These are phyloP conservation scores for Holothuria leucospilota DNA, from an alignment of 53 echinoderm and acorn worm species.

Conservation along the genomic window DNA sequence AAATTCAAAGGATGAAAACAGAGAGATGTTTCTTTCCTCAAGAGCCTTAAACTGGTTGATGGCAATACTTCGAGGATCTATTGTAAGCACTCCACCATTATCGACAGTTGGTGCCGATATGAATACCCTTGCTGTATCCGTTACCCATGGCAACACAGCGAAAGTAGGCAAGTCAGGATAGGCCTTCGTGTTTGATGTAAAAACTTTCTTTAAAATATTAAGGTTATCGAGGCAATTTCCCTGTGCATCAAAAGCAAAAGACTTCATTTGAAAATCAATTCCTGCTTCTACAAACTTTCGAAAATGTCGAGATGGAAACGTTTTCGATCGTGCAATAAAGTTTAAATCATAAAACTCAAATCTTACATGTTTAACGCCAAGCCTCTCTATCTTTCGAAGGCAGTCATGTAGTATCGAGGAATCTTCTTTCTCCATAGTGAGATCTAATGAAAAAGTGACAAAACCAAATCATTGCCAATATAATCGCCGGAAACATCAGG, in stretches of 20 bases:
- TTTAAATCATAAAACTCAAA: too few relatives aligned
- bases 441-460: too few relatives aligned
- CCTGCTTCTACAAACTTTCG: background rate
- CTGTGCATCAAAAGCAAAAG: background rate
- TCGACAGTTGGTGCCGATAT: too few relatives aligned
- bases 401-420: background rate
- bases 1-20: background rate
- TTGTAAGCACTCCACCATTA: too few relatives aligned
- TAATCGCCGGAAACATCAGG: background rate
- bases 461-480: constrained; percentile 2
- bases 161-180: constrained; percentile 5
- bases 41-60: background rate
- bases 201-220: background rate
- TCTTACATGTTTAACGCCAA: background rate
- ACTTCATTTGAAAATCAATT: background rate
- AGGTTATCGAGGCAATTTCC: background rate
- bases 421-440: too few relatives aligned
- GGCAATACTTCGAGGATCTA: background rate
- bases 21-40: background rate
- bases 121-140: background rate
- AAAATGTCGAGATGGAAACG: too few relatives aligned
- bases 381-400: background rate
- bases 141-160: background rate
- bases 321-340: too few relatives aligned
- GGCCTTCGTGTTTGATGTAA: background rate